A percentile compares a stretch with the other conserved stretches of the same genome.
Conservation (phyloP, 2,113 vertebrate species). For the Solea solea region DNA sequence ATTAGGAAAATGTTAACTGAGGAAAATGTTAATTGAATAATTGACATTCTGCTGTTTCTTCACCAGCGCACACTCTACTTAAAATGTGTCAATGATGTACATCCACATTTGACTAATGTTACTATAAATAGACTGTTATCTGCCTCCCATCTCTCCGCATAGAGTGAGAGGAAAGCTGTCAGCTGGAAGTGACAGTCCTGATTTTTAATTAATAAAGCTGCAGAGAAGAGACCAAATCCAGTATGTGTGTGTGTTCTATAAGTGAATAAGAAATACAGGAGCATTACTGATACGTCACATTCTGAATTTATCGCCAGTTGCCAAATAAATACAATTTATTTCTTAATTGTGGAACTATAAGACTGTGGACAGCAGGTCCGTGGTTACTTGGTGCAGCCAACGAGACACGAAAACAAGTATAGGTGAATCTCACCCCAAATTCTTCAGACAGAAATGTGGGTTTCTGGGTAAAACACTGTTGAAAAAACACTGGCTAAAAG, state of each 20-base stretch:
- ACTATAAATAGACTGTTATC: constrained; percentile 41
- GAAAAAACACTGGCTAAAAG: constrained; percentile 28
- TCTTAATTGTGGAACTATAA: no score
- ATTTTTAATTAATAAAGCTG: not conserved
- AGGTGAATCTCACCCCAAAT: not conserved
- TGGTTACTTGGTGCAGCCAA: not conserved
- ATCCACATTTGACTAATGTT: constrained; percentile 32
- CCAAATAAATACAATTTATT: no score
- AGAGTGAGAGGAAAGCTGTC: constrained; percentile 7
- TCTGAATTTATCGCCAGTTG: no score
- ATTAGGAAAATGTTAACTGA: no score
- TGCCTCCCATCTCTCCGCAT: constrained; percentile 21
- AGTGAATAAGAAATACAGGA: no score
- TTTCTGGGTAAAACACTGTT: constrained; percentile 55
- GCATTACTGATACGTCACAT: no score
- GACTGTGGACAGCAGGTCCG: no score
- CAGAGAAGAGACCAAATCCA: not conserved
- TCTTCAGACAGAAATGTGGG: constrained; percentile 10
- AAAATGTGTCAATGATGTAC: not conserved
- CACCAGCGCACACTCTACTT: no score
- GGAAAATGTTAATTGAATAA: no score
- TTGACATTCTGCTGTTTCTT: no score
- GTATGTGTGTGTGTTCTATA: no score
- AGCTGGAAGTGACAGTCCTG: not conserved
- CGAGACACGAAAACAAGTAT: not conserved